Evolutionary conservation across 92 coral and sea anemone species (phyloP).

Genomic region (Actinostola sp.): DNA sequence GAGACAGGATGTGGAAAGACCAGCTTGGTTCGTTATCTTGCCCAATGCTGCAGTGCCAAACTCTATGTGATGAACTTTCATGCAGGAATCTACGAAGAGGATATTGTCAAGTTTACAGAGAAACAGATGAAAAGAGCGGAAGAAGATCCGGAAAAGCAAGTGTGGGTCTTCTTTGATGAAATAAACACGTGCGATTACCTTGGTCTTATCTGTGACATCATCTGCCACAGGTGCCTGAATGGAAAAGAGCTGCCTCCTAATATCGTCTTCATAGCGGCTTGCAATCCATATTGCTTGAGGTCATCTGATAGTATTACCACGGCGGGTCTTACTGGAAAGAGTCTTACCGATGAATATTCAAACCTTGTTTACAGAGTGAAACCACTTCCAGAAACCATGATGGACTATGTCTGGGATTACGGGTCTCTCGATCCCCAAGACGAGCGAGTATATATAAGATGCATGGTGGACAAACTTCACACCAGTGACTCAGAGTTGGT

Average conservation of each 20-base stretch:
- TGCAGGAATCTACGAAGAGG: conserved; percentile 78
- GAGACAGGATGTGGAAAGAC: conserved; percentile 90
- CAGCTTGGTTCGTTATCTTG: conserved; percentile 69
- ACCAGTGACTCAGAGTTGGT: conserved; percentile 17
- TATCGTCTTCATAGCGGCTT: conserved; percentile 73
- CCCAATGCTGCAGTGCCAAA: conserved; percentile 66
- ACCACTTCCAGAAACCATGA: conserved; percentile 81
- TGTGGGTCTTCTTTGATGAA: conserved; percentile 86
- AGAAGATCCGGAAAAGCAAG: conserved; percentile 26
- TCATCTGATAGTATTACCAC: conserved; percentile 47
- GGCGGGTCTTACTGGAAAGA: conserved; percentile 76
- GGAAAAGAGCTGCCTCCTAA: conserved; percentile 65
- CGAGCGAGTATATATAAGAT: conserved; percentile 69
- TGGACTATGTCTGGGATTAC: conserved; percentile 84
- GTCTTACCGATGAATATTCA: conserved; percentile 75
- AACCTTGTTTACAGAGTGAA: conserved; percentile 88
- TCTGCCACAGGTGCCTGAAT: conserved; percentile 72
- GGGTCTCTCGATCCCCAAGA: conserved; percentile 79
- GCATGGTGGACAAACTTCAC: conserved; percentile 71
- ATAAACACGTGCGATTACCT: conserved; percentile 85
- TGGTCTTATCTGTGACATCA: conserved; percentile 79
- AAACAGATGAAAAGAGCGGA: conserved; percentile 42
- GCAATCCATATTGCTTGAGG: conserved; percentile 78
- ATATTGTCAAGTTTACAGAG: conserved; percentile 54
- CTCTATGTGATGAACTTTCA: conserved; percentile 68